Base-by-base conservation (phyloP, 2,888 invertebrate genomes). In the Beris morrisii region DNA sequence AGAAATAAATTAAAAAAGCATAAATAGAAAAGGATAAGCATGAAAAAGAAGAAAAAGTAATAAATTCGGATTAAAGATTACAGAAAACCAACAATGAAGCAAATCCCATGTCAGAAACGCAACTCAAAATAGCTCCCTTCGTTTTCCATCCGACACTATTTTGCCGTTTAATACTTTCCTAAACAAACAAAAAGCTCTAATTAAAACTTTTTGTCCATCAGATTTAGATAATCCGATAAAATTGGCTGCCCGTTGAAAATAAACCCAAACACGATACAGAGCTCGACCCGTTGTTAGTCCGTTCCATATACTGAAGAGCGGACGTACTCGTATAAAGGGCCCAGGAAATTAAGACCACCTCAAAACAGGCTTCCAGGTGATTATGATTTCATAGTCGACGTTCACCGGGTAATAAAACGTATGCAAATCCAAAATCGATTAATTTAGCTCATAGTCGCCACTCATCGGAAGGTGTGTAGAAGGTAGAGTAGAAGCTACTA, bases 351-450 rank as follows among this genome's bases (percentile, higher is more conserved):
- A 38, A 38, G 9, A 38, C 7, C 9, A 38, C 5, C 38, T 38
- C 38, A 30, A 30, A 53, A 30, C 53, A 53, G 53, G 31, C 53
- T 53, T 53, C 30, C 53, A 28, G 31, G 30, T 28, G 53, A 53
- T 53, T 53, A 53, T 30, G 53, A 53, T 53, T 53, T 53, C 53
- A 53, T 53, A 31, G 53, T 28, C 53, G 31, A 53, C 53, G 53
- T 53, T 31, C 31, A 30, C 30, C 31, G 30, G 53, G 53, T 53
- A 53, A 53, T 53, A 53, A 53, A 53, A 31, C 53, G 53, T 53
- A 53, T 53, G 53, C 53, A 53, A 53, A 53, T 53, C 53, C 53
- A n/a, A 53, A 53, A 53, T 53, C 53, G 53, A 53, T 53, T 53
- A 53, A 53, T 53, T 53, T 53, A 30, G 53, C 53, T 53, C n/a